These are phyloP conservation scores for Limulus polyphemus DNA, from an alignment of 2,888 invertebrate genomes.

Conservation along the genomic window DNA sequence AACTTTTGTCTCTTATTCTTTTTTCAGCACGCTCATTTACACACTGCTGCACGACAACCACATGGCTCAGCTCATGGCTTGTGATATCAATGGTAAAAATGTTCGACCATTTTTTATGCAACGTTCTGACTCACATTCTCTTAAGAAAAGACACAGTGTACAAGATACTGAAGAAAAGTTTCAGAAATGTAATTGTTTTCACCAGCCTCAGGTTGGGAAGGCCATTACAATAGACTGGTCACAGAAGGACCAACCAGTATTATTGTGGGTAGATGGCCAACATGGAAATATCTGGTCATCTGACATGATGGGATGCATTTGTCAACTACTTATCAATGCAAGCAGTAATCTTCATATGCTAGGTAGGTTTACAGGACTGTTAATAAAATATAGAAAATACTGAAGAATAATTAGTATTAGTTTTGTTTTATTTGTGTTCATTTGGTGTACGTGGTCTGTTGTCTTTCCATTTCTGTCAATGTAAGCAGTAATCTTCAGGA, in stretches of 20 bases:
- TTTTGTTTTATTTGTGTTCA: too few species aligned
- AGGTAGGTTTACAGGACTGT: neutral
- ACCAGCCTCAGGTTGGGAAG: slow-evolving; percentile 48
- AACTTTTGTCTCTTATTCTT: too few species aligned
- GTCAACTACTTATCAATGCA: slow-evolving; percentile 47
- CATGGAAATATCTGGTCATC: slow-evolving; percentile 44
- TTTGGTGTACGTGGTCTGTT: too few species aligned
- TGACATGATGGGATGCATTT: slow-evolving; percentile 54
- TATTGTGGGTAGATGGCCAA: slow-evolving; percentile 52
- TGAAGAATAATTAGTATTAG: too few species aligned
- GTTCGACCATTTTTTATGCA: slow-evolving; percentile 19
- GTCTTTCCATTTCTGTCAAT: too few species aligned
- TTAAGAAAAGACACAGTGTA: too few species aligned
- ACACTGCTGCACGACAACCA: too few species aligned
- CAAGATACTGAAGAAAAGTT: too few species aligned
- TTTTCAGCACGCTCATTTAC: slow-evolving; percentile 38
- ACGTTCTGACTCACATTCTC: neutral
- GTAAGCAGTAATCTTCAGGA: too few species aligned
- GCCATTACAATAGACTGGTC: slow-evolving; percentile 57
- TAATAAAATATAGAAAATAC: too few species aligned
- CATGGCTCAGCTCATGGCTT: slow-evolving; percentile 45
- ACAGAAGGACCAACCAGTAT: slow-evolving; percentile 40
- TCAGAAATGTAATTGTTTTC: slow-evolving; percentile 51
- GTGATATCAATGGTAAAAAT: slow-evolving; percentile 31
- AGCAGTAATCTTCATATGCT: slow-evolving; percentile 27